phyloP scores from a whole-genome alignment of 2,113 vertebrate genomes.

The Cebus imitator region DNA sequence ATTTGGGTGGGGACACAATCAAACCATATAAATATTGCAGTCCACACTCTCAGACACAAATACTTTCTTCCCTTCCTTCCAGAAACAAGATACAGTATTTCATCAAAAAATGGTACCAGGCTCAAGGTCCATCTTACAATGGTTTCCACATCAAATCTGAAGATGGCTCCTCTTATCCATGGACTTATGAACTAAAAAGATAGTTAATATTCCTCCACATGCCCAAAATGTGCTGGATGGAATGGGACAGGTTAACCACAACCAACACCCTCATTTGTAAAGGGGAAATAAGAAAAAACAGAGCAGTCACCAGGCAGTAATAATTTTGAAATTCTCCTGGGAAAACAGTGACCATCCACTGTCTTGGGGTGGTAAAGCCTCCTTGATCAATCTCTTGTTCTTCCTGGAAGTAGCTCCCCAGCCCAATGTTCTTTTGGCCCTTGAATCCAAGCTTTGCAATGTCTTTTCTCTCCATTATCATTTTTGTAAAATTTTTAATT shows the following conservation, averaged over 20 bases:
- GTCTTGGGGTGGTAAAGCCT: rapidly evolving
- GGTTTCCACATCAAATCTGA: not conserved
- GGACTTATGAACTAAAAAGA: not conserved
- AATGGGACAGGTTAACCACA: not conserved
- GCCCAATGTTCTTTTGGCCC: not conserved
- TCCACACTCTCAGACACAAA: not conserved
- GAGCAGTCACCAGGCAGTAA: not conserved
- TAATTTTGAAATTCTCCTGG: not conserved
- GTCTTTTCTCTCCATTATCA: not conserved
- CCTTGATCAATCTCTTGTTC: not conserved
- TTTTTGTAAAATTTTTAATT: not conserved
- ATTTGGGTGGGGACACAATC: too few relatives aligned
- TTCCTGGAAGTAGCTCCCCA: not conserved
- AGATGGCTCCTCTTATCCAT: not conserved
- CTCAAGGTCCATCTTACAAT: too few relatives aligned
- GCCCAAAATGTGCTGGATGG: not conserved
- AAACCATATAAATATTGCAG: too few relatives aligned
- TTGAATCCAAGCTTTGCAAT: not conserved
- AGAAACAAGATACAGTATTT: not conserved
- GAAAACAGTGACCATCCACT: not conserved
- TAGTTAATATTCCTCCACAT: not conserved
- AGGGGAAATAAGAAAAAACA: not conserved
- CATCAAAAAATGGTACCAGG: not conserved
- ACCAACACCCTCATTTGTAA: not conserved
- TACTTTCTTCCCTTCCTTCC: not conserved